Evolutionary conservation across 2,888 invertebrate genomes (phyloP), one percentile per base, ranked within the genome.

Genomic region (Meloe dianella): DNA sequence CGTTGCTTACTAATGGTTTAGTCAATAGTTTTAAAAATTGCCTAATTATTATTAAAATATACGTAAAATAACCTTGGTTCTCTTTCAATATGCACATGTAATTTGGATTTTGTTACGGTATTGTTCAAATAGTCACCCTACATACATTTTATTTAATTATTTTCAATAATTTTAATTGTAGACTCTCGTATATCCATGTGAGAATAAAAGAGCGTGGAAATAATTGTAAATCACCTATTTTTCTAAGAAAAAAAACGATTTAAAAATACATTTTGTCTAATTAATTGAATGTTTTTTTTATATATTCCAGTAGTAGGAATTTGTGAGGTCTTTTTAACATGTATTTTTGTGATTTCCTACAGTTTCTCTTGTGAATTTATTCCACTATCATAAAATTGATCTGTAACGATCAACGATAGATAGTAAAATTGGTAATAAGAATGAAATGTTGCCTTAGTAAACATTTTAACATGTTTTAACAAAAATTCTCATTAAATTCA

Each of bases 161-260:
- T 54, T 24, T 8, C n/a, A n/a, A 20, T 54, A 10, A 54, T 24
- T 22, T 24, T 54, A 54, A 54, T 54, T 54, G 54, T 24, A 24
- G 24, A 54, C 24, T 54, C 24, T 24, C 54, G 22, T 54, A 54
- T 54, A 54, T 54, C 24, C 24, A 24, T 54, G 24, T 54, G 54
- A 24, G 54, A 54, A 54, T 14, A 54, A 24, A 54, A 22, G 24
- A 54, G 54, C 24, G 24, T 54, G 12, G 54, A 54, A 54, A 54
- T 24, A 54, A 24, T 24, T 24, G 24, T 54, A 51, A 51, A 47
- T 22, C 47, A 47, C 20, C 20, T 20, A 47, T 7, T 47, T 51
- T 51, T 51, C 47, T 10, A 22, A 20, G 47, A 51, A 51, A 51
- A 20, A 2, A 22, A 51, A 17, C 12, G 4, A 41, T 5, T 17